A percentile compares a stretch with the other conserved stretches of the same genome.
Evolutionary conservation across 1,140 invertebrate genomes (phyloP).

Genomic region (Portunus trituberculatus): DNA sequence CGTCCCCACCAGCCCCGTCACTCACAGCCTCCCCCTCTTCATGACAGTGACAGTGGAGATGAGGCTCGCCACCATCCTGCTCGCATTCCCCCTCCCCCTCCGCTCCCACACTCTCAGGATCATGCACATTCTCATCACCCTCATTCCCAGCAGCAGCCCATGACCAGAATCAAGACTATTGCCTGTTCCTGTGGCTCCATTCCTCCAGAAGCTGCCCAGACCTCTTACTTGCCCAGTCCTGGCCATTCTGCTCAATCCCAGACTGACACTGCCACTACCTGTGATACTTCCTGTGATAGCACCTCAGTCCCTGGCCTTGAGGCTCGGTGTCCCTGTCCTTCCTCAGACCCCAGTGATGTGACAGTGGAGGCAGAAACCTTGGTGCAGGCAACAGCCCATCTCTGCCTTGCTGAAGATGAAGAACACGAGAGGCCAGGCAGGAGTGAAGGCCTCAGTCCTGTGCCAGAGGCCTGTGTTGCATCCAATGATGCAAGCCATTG

Average conservation of each 20-base stretch:
- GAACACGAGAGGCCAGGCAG: not conserved
- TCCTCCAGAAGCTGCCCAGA: conserved; percentile 3
- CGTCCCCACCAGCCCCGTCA: conserved; percentile 30
- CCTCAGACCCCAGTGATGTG: not conserved
- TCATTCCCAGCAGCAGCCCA: conserved; percentile 56
- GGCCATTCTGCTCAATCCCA: not conserved
- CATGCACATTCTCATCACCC: conserved; percentile 18
- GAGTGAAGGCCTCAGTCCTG: not conserved
- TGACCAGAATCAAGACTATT: conserved; percentile 66
- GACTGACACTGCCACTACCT: not conserved
- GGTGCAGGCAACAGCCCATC: not conserved
- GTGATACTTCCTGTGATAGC: not conserved
- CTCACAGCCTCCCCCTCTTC: not conserved
- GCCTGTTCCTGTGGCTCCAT: conserved; percentile 69
- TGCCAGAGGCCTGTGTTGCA: not conserved
- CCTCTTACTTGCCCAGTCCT: not conserved
- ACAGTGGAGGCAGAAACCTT: not conserved
- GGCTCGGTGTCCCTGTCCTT: not conserved
- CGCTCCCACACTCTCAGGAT: conserved; percentile 46
- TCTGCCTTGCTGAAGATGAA: not conserved
- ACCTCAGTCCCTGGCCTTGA: not conserved
- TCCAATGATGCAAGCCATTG: not conserved
- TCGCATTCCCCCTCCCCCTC: conserved; percentile 41
- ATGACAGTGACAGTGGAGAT: conserved; percentile 66
- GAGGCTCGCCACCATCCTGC: not conserved